Percentiles rank a stretch among this genome's conserved stretches.
Evolutionary conservation across 2,113 vertebrate species (phyloP).

Genomic region (Erpornis zantholeuca): DNA sequence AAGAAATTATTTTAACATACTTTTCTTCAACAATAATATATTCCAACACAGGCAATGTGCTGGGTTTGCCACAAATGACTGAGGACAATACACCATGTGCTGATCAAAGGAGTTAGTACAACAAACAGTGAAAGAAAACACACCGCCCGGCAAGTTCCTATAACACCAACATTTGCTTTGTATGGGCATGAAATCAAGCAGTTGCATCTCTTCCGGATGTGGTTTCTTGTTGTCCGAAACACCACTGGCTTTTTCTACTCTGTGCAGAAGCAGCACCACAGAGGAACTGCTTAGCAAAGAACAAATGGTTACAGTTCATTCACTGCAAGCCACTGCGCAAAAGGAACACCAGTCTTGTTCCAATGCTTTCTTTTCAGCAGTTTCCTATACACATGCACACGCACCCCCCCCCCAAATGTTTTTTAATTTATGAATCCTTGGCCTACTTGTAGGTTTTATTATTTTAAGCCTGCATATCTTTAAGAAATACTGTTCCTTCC

Average conservation of each 20-base stretch:
- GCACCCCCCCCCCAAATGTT: fast-evolving
- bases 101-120: neutral
- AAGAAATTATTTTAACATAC: neutral
- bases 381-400: neutral
- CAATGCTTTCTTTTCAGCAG: neutral
- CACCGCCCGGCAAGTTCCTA: neutral
- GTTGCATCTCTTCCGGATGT: neutral
- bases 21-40: neutral
- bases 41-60: neutral
- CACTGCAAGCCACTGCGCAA: neutral
- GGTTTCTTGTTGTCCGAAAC: neutral
- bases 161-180: neutral
- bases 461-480: neutral
- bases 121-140: neutral
- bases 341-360: neutral
- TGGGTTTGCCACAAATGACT: neutral
- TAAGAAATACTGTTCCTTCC: neutral
- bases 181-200: neutral
- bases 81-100: neutral
- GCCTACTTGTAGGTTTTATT: neutral
- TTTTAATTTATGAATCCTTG: neutral
- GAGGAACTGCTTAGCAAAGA: neutral
- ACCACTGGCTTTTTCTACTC: neutral
- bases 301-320: neutral
- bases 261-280: neutral